A percentile compares a stretch with the other conserved stretches of the same genome.
Conservation (phyloP, 2,888 invertebrate species). For the Eupithecia pulchellata region DNA sequence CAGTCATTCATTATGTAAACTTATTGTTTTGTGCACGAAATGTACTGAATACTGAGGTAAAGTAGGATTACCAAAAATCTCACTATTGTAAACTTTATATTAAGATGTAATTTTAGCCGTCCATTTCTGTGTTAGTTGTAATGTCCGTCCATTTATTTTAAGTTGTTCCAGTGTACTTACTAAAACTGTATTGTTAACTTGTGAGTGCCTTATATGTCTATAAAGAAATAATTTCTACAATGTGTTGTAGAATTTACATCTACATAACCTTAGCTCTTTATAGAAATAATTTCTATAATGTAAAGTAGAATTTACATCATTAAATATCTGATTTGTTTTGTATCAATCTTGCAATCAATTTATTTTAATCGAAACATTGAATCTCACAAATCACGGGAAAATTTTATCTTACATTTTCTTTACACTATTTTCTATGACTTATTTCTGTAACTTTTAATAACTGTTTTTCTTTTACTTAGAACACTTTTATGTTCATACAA, state of each 20-base stretch:
- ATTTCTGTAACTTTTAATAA: neutral
- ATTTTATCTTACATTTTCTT: neutral
- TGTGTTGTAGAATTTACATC: too few species aligned
- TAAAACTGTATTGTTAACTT: neutral
- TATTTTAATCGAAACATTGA: neutral
- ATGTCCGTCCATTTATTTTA: slow-evolving; percentile 31
- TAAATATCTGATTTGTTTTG: neutral
- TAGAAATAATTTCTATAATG: neutral
- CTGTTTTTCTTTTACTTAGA: neutral
- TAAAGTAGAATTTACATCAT: neutral
- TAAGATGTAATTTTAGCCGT: slow-evolving; percentile 28
- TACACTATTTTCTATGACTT: neutral
- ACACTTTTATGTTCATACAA: neutral
- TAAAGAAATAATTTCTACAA: too few species aligned
- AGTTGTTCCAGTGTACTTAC: slow-evolving; percentile 20
- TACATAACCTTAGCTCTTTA: too few species aligned
- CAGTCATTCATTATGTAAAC: neutral
- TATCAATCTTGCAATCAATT: neutral
- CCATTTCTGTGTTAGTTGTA: slow-evolving; percentile 14
- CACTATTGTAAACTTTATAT: slow-evolving; percentile 6
- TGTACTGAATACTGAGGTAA: slow-evolving; percentile 8
- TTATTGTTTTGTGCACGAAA: slow-evolving; percentile 4
- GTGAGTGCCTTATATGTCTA: neutral
- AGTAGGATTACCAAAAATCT: slow-evolving; percentile 16
- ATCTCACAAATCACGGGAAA: neutral